Evolutionary conservation across 2,888 invertebrate genomes (phyloP).

Genomic region (Pristionchus fissidentatus): DNA sequence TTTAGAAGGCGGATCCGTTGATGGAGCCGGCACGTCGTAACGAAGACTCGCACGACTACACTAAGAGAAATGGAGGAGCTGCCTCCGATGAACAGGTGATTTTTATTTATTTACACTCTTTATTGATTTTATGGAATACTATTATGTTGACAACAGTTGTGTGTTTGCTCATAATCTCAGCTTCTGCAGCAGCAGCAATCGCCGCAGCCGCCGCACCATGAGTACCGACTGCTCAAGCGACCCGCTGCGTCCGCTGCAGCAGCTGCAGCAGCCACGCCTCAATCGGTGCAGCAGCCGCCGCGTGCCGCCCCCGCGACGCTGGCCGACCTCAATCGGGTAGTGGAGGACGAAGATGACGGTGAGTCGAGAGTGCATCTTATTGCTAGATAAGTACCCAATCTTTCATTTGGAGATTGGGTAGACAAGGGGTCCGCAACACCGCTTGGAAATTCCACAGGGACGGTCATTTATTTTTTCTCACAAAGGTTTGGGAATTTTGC

Average conservation of each 20-base stretch:
- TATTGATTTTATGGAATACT: not conserved
- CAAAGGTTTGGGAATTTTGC: no score
- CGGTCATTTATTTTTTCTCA: no score
- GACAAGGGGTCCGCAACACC: no score
- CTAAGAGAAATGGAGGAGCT: slow-evolving; percentile 22
- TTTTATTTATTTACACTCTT: not conserved
- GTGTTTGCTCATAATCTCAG: no score
- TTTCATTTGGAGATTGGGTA: not conserved
- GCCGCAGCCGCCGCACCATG: slow-evolving; percentile 32
- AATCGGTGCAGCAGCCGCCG: slow-evolving; percentile 50
- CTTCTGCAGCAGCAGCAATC: slow-evolving; percentile 27
- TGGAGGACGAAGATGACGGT: slow-evolving; percentile 65
- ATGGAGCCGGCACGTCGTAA: not conserved
- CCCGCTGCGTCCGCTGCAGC: slow-evolving; percentile 56
- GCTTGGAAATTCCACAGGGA: no score
- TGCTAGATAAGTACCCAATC: not conserved
- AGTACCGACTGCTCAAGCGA: slow-evolving; percentile 60
- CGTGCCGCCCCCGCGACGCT: slow-evolving; percentile 21
- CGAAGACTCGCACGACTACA: slow-evolving; percentile 20
- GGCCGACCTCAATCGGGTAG: slow-evolving; percentile 51
- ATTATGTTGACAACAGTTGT: no score
- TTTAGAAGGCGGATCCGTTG: not conserved
- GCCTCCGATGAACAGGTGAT: slow-evolving; percentile 20
- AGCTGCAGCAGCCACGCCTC: slow-evolving; percentile 59
- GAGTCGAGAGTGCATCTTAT: slow-evolving; percentile 6